Evolutionary conservation across 1,140 invertebrate genomes (phyloP).

Genomic region (Nasonia longicornis): DNA sequence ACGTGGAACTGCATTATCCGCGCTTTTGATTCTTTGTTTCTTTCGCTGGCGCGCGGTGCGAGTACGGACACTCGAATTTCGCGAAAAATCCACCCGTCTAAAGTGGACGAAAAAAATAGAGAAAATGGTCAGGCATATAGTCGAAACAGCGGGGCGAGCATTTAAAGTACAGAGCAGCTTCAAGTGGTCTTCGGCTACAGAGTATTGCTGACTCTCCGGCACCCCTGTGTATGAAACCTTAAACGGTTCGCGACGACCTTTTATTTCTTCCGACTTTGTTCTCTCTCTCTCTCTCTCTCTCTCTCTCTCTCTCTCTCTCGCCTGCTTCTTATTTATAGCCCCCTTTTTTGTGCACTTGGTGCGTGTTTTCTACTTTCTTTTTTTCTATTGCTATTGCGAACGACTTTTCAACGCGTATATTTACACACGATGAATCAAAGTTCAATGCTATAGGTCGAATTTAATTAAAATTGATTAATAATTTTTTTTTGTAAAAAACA

Average conservation of each 20-base stretch:
- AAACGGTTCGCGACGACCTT: neutral
- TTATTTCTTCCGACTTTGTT: conserved; percentile 7
- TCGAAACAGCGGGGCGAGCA: neutral
- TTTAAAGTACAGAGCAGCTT: conserved; percentile 7
- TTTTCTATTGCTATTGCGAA: neutral
- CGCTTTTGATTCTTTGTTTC: conserved; percentile 12
- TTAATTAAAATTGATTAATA: too few relatives aligned
- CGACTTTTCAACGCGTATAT: too few relatives aligned
- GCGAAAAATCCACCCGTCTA: neutral
- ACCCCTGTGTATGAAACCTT: neutral
- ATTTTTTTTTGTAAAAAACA: too few relatives aligned
- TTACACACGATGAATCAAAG: too few relatives aligned
- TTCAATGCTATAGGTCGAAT: too few relatives aligned
- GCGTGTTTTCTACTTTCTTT: neutral
- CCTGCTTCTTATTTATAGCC: neutral
- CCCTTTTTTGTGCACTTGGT: neutral
- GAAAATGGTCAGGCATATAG: neutral
- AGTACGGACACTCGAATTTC: conserved; percentile 19
- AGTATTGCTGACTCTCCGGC: neutral
- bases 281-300: neutral
- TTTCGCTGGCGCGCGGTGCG: neutral
- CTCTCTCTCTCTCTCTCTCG: too few relatives aligned
- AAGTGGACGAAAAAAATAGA: neutral
- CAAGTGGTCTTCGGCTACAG: conserved; percentile 5
- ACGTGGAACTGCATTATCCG: neutral